Evolutionary conservation across 2,888 invertebrate species (phyloP), one percentile per base, ranked within the genome.

Genomic region (Carcina quercana): DNA sequence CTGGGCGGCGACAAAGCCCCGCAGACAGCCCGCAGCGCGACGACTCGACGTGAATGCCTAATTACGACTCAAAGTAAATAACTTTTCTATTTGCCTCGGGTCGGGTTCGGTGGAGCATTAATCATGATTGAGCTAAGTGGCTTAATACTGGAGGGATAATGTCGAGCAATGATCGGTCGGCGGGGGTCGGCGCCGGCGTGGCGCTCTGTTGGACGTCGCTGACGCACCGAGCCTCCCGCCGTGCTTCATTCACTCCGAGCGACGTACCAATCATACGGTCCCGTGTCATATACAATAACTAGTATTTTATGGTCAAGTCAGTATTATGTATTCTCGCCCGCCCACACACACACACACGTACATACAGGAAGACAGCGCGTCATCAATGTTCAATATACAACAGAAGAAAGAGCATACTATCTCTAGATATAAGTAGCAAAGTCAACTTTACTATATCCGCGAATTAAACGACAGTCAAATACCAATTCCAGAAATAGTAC

Each of bases 91-190:
- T 82, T 79, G 74, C 75, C 58, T 45, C 61, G 69, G 69, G 63
- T 71, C 69, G 73, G 68, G 67, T 79, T 76, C 76, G 73, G 73
- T 74, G 69, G 70, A 80, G 75, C 83, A 83, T 83, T 83, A 85
- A 85, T 85, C 85, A 85, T 83, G 84, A 83, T 82, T 79, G 80
- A 83, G 73, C 83, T 84, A 82, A 84, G 85, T 85, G 85, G 84
- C 82, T 84, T 76, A 84, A 83, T 84, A 83, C 75, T 70, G 71
- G 73, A 66, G 72, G 80, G 74, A 76, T 80, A 78, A 80, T 78
- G 75, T 72, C 71, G 64, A 66, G 78, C 79, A 72, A 79, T 82
- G 82, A 78, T 76, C 78, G 70, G 67, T 66, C 60, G 63, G 64
- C 69, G 84, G 75, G 78, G 78, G 78, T 75, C 64, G 78, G 73